These are phyloP conservation scores for Stratiomys singularior DNA, from an alignment of 2,888 invertebrate genomes.

Conservation along the genomic window DNA sequence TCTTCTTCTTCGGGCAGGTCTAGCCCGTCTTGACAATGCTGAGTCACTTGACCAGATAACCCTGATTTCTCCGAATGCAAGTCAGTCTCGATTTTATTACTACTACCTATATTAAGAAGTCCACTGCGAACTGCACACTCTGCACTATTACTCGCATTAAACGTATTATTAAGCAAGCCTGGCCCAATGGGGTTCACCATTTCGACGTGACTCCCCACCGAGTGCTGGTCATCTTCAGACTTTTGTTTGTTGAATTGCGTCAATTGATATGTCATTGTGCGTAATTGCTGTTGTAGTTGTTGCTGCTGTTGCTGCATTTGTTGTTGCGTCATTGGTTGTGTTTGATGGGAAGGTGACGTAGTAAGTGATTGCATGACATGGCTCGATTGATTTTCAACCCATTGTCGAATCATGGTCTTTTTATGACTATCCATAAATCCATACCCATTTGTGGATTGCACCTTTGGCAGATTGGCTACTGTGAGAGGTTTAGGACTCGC, in stretches of 20 bases:
- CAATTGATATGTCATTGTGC: slow-evolving; percentile 68
- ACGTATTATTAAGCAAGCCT: slow-evolving; percentile 66
- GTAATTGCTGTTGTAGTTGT: slow-evolving; percentile 64
- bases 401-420: slow-evolving; percentile 91
- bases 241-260: slow-evolving; percentile 72
- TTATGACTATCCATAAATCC: slow-evolving; percentile 94
- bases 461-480: slow-evolving; percentile 60
- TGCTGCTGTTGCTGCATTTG: slow-evolving; percentile 46
- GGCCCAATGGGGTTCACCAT: slow-evolving; percentile 70
- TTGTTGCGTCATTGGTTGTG: slow-evolving; percentile 52
- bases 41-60: slow-evolving; percentile 54
- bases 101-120: slow-evolving; percentile 55
- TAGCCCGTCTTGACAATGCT: slow-evolving; percentile 58
- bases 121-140: slow-evolving; percentile 35
- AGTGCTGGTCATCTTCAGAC: slow-evolving; percentile 65
- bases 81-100: slow-evolving; percentile 67
- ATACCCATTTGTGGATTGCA: slow-evolving; percentile 68
- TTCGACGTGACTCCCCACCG: slow-evolving; percentile 68
- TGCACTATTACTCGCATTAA: slow-evolving; percentile 59
- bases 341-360: slow-evolving; percentile 64
- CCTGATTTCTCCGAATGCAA: slow-evolving; percentile 62
- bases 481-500: slow-evolving; percentile 67
- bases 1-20: slow-evolving; percentile 72
- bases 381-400: slow-evolving; percentile 91
- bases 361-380: slow-evolving; percentile 78